phyloP scores from a whole-genome alignment of 2,113 vertebrate genomes.

The Opisthocomus hoazin region DNA sequence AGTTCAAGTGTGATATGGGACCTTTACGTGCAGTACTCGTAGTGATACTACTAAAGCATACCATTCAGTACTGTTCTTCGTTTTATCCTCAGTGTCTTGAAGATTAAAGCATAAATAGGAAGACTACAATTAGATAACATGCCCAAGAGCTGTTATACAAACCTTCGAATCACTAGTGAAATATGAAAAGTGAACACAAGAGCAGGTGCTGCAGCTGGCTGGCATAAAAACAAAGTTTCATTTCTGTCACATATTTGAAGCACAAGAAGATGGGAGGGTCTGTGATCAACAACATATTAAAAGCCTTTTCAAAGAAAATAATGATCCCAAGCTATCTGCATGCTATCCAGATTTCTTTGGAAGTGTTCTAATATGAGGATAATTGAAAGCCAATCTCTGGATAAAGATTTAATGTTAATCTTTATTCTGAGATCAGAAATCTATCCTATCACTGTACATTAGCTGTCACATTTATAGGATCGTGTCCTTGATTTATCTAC shows the following conservation, averaged over 20 bases:
- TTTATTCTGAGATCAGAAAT: conserved; percentile 26
- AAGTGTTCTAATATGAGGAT: not conserved
- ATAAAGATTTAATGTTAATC: not conserved
- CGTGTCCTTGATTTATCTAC: not conserved
- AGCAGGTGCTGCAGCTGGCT: conserved; percentile 11
- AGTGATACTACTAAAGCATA: not conserved
- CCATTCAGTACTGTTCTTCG: not conserved
- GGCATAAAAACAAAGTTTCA: not conserved
- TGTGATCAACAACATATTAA: not conserved
- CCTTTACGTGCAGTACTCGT: not conserved
- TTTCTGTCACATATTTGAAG: conserved; percentile 22
- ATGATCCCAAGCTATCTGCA: conserved; percentile 19
- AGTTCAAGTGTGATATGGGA: not conserved
- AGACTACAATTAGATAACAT: not conserved
- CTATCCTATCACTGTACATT: not conserved
- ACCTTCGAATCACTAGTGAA: not conserved
- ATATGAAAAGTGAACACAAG: not conserved
- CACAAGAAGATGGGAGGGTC: not conserved
- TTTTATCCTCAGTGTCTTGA: not conserved
- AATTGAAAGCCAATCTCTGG: not conserved
- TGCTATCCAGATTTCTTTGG: conserved; percentile 19
- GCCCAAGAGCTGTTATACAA: not conserved
- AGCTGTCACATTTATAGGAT: not conserved
- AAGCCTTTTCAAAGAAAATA: conserved; percentile 17
- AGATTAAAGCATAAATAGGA: not conserved